phyloP scores from a whole-genome alignment of 2,797 vertebrate genomes.

The Schizopygopsis malacanthus region DNA sequence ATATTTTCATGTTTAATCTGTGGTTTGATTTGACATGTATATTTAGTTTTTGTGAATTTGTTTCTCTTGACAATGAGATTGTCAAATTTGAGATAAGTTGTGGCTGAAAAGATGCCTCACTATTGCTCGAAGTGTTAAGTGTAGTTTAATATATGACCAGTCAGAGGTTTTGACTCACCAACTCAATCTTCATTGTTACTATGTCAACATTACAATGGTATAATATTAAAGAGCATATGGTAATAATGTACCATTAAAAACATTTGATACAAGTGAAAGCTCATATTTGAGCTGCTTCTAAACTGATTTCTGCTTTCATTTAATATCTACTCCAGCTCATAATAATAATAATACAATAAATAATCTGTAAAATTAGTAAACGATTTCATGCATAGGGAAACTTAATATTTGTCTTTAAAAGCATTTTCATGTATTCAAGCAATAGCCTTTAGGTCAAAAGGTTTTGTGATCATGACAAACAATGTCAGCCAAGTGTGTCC shows the following conservation, averaged over 20 bases:
- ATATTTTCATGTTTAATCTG: background rate
- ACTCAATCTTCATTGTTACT: background rate
- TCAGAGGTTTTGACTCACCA: slow-evolving; percentile 1
- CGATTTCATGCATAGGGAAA: background rate
- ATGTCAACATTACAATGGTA: background rate
- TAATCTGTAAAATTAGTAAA: background rate
- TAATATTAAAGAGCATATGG: background rate
- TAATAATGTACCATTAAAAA: background rate
- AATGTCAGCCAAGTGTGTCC: slow-evolving; percentile 1
- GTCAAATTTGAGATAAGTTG: background rate
- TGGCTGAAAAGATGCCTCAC: background rate
- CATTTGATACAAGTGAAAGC: background rate
- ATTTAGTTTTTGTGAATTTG: background rate
- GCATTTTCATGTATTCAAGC: background rate
- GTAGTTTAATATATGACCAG: background rate
- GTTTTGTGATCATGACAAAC: background rate
- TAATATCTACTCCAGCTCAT: too few relatives aligned
- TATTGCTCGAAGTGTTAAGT: background rate
- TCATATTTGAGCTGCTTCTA: background rate
- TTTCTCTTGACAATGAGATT: background rate
- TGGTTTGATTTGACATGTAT: slow-evolving; percentile 8
- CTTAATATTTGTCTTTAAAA: background rate
- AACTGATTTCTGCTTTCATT: background rate
- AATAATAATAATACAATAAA: background rate
- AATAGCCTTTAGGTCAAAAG: background rate